phyloP scores from a whole-genome alignment of 2,888 invertebrate genomes.

The Schizotus pectinicornis region DNA sequence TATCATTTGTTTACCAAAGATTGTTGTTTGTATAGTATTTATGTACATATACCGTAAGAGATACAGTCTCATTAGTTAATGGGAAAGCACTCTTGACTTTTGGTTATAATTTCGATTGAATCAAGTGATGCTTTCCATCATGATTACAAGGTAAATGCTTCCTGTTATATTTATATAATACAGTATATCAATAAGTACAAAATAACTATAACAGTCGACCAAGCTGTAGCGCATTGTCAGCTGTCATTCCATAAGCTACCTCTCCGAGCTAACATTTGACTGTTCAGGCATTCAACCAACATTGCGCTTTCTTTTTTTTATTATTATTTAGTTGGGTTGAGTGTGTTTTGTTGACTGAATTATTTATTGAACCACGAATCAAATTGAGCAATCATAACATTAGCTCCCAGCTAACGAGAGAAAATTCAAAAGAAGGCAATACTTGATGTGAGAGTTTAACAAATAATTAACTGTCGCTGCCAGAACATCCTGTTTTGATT shows the following conservation, averaged over 20 bases:
- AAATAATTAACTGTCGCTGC: constrained; percentile 35
- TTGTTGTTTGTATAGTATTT: constrained; percentile 57
- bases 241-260: constrained; percentile 54
- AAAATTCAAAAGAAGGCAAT: constrained; percentile 33
- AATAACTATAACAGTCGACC: constrained; percentile 51
- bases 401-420: constrained; percentile 12
- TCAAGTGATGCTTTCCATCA: constrained; percentile 31
- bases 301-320: constrained; percentile 8
- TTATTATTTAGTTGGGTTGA: constrained; percentile 7
- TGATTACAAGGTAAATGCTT: constrained; percentile 55
- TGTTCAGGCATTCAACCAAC: constrained; percentile 32
- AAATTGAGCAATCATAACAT: constrained; percentile 27
- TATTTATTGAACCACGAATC: constrained; percentile 11
- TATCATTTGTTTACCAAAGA: constrained; percentile 55
- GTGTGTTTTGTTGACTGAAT: constrained; percentile 19
- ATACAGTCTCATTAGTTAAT: constrained; percentile 27
- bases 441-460: constrained; percentile 31
- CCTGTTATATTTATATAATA: constrained; percentile 54
- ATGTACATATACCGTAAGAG: constrained; percentile 50
- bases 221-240: constrained; percentile 47
- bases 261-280: constrained; percentile 37
- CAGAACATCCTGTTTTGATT: constrained; percentile 33
- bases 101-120: constrained; percentile 9
- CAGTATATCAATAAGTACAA: constrained; percentile 58
- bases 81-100: constrained; percentile 24